phyloP scores from a whole-genome alignment of 2,113 vertebrate species.

The Nibea coibor region DNA sequence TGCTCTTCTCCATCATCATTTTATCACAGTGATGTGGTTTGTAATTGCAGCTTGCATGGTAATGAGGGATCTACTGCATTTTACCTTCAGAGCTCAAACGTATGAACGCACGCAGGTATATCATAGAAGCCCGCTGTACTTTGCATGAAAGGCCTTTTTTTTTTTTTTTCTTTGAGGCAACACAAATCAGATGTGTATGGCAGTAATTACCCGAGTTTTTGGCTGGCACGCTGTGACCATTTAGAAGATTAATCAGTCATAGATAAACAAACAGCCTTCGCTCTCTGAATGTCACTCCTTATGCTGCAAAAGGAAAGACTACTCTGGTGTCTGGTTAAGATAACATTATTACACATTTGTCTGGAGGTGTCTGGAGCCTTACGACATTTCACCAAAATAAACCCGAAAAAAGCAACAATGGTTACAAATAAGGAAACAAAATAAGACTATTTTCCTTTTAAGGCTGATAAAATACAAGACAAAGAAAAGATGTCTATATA shows the following conservation, averaged over 20 bases:
- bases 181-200: slow-evolving; percentile 70
- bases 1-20: slow-evolving; percentile 23
- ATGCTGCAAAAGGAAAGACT: slow-evolving; percentile 16
- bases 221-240: slow-evolving; percentile 61
- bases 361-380: too few relatives aligned
- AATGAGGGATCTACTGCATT: slow-evolving; percentile 25
- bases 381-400: neutral
- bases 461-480: neutral
- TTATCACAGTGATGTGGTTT: slow-evolving; percentile 29
- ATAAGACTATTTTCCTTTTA: neutral
- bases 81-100: neutral
- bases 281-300: slow-evolving; percentile 42
- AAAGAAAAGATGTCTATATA: neutral
- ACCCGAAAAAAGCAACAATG: neutral
- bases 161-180: slow-evolving; percentile 6
- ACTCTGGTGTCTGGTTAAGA: neutral
- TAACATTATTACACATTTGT: neutral
- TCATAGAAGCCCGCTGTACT: slow-evolving; percentile 53
- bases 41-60: slow-evolving; percentile 12
- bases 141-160: slow-evolving; percentile 60
- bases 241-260: slow-evolving; percentile 72
- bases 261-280: slow-evolving; percentile 69
- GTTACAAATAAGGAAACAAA: neutral
- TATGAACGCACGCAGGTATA: slow-evolving; percentile 52
- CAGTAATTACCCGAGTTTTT: slow-evolving; percentile 67